Evolutionary conservation across 2,113 vertebrate species (phyloP), one percentile per base, ranked within the genome.

Genomic region (Puntigrus tetrazona): DNA sequence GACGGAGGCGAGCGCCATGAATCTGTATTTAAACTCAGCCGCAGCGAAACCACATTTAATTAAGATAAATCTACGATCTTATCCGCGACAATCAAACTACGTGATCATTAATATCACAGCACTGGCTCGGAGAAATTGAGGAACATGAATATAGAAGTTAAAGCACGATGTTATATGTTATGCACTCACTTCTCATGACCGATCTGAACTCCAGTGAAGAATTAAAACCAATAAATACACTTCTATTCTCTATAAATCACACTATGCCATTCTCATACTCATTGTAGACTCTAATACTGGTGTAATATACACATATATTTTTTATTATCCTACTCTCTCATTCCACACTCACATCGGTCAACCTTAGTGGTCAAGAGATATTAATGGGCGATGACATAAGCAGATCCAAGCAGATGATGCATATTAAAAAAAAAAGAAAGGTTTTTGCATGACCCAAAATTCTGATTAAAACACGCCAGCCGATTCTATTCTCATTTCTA

Each of bases 21-120:
- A 63, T 61, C n/a, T 79, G 31, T 16, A 52, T n/a, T 34, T n/a
- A 77, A 77, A 77, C 29, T n/a, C 75, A 25, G 34, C 22, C 29
- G 25, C 6, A 6, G 31, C 31, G 43, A 6, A 73, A n/a, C 22
- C 5, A 70, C 67, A 41, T 41, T 78, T n/a, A 77, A 36, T 55
- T 57, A n/a, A 57, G 5, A 10, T 36, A 52, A 5, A 70, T 70
- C 5, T 22, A 77, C n/a, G 29, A n/a, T 36, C 29, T 13, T 61
- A 41, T 61, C n/a, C 4, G 20, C 0, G 1, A 29, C 43, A 45
- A 27, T 43, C 7, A 41, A 18, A 25, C 7, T 27, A 78, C 75
- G 20, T 50, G 13, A 50, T 45, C 22, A 16, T 14, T 27, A 18
- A 25, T 65, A 65, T 31, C 10, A 2, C 27, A 73, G 13, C 38